A percentile compares a stretch with the other conserved stretches of the same genome.
These are phyloP conservation scores for Flabesymbios commensalis DNA, from an alignment of 2,888 invertebrate species.

Conservation along the genomic window DNA sequence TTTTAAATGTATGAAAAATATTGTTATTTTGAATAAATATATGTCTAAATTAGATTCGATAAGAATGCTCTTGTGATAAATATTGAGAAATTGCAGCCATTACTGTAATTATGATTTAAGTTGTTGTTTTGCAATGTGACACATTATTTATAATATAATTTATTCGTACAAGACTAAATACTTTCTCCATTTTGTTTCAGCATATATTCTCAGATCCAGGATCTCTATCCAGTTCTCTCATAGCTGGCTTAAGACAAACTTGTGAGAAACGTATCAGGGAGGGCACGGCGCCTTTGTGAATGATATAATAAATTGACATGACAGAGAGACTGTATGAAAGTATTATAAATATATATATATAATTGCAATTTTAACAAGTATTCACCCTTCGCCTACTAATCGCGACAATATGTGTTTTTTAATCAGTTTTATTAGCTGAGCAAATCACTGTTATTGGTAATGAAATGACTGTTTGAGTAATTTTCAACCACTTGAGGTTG, in stretches of 20 bases:
- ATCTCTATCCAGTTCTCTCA: constrained; percentile 72
- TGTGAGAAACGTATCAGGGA: constrained; percentile 24
- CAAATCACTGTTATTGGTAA: no score
- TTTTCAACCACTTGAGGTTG: no score
- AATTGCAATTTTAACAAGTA: no score
- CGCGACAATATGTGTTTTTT: no score
- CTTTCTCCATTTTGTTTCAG: constrained; percentile 64
- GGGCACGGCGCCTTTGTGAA: no score
- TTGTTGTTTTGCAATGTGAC: neutral
- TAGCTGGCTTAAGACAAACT: constrained; percentile 58
- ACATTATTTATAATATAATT: neutral
- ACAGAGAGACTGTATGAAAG: no score
- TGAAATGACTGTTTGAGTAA: no score
- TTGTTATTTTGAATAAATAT: neutral
- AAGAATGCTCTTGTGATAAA: neutral
- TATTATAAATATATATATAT: no score
- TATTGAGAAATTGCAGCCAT: neutral
- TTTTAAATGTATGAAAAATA: no score
- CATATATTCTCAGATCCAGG: constrained; percentile 82
- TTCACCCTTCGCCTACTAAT: no score
- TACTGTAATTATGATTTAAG: neutral
- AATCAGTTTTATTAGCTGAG: no score
- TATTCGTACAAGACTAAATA: neutral
- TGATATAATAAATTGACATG: no score
- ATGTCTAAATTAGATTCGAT: neutral